phyloP scores from a whole-genome alignment of 92 coral and sea anemone species.

The Plumapathes pennacea region DNA sequence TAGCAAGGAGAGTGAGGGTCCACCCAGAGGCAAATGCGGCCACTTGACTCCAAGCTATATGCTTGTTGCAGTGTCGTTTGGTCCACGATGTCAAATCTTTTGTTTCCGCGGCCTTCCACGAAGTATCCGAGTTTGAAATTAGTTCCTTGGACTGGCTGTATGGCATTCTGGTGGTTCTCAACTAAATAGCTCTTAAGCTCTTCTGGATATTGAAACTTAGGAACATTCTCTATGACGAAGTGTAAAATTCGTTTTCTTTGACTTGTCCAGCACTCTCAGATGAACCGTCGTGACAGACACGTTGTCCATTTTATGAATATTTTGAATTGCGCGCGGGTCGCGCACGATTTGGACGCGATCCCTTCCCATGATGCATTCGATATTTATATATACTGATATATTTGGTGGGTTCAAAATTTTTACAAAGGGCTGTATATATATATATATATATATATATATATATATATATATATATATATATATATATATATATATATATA shows the following conservation, averaged over 20 bases:
- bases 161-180: conserved; percentile 1
- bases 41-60: background rate
- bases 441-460: too few species aligned
- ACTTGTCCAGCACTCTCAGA: conserved; percentile 1
- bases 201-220: conserved; percentile 11
- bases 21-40: conserved; percentile 13
- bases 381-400: too few species aligned
- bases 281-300: conserved; percentile 1
- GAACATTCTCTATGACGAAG: conserved; percentile 12
- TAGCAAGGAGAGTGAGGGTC: conserved; percentile 7
- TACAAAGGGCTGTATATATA: too few species aligned
- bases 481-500: too few species aligned
- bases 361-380: too few species aligned
- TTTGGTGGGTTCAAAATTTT: too few species aligned
- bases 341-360: too few species aligned
- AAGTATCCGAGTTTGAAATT: conserved; percentile 23
- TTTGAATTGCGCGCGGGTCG: background rate
- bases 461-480: too few species aligned
- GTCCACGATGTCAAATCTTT: conserved; percentile 34
- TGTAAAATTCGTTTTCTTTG: conserved; percentile 21
- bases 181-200: conserved; percentile 26
- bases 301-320: background rate
- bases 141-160: conserved; percentile 17
- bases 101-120: conserved; percentile 35
- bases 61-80: conserved; percentile 16